A percentile compares a stretch with the other conserved stretches of the same genome.
These are phyloP conservation scores for Columba livia DNA, from an alignment of 2,113 vertebrate species.

Conservation along the genomic window DNA sequence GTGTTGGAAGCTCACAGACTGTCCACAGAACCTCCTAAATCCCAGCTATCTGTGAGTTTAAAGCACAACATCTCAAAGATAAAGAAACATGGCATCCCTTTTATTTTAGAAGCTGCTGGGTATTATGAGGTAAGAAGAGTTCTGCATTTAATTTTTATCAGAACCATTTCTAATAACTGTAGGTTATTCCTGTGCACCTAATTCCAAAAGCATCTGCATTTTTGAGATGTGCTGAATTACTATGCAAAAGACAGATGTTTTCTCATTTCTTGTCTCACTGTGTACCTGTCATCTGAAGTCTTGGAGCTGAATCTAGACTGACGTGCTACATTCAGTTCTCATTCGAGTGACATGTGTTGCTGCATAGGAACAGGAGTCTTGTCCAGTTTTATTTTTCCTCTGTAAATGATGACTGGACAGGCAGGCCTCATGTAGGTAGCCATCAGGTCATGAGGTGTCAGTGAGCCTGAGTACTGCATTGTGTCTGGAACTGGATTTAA, in stretches of 20 bases:
- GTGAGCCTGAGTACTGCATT: background rate
- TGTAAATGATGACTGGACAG: background rate
- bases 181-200: background rate
- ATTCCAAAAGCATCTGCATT: background rate
- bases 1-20: slow-evolving; percentile 54
- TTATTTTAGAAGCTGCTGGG: slow-evolving; percentile 57
- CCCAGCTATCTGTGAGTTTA: slow-evolving; percentile 58
- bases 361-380: background rate
- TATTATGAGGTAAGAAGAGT: slow-evolving; percentile 75
- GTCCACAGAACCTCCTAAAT: background rate
- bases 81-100: slow-evolving; percentile 64
- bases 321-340: background rate
- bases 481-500: background rate
- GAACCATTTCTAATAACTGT: background rate
- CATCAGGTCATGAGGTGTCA: background rate
- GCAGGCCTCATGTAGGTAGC: background rate
- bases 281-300: background rate
- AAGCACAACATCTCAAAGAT: slow-evolving; percentile 72
- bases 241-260: background rate
- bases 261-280: background rate
- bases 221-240: background rate
- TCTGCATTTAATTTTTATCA: background rate
- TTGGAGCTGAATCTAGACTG: background rate
- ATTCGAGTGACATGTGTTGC: background rate
- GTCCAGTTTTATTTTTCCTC: background rate